phyloP scores from a whole-genome alignment of 1,140 invertebrate species.

The Pygmarrhopalites habei region DNA sequence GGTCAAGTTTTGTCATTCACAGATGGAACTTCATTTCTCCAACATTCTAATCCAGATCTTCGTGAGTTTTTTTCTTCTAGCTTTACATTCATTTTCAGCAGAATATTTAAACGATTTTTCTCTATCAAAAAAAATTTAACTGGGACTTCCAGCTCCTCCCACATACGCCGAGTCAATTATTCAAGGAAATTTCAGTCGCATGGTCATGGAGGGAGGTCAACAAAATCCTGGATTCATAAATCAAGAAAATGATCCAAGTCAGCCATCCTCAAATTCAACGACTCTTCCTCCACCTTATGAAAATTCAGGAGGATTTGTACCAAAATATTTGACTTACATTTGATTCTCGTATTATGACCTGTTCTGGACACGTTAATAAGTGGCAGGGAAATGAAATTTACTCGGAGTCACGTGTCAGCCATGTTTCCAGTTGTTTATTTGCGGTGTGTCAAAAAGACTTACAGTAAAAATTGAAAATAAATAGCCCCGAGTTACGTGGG shows the following conservation, averaged over 20 bases:
- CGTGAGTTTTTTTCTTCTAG: conserved; percentile 14
- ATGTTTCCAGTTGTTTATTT: too few relatives aligned
- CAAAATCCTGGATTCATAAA: conserved; percentile 1
- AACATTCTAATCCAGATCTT: conserved; percentile 18
- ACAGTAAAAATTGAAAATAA: too few relatives aligned
- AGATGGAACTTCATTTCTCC: conserved; percentile 14
- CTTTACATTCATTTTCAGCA: not conserved
- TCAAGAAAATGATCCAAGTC: conserved; percentile 8
- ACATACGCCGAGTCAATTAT: conserved; percentile 18
- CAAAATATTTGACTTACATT: conserved; percentile 31
- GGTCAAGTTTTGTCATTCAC: not conserved
- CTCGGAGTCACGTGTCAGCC: too few relatives aligned
- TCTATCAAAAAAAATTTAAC: not conserved
- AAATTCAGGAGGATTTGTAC: conserved; percentile 3
- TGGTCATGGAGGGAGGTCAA: conserved; percentile 1
- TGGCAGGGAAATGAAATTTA: too few relatives aligned
- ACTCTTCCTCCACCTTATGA: not conserved
- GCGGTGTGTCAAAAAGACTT: too few relatives aligned
- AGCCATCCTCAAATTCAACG: not conserved
- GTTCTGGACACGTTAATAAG: too few relatives aligned
- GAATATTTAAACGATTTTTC: not conserved
- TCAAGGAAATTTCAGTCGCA: not conserved
- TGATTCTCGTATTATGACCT: too few relatives aligned
- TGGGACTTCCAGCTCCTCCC: conserved; percentile 18
- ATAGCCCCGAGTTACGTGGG: too few relatives aligned